Evolutionary conservation across 2,113 vertebrate species (phyloP), one percentile per base, ranked within the genome.

Genomic region (Pelecanus crispus): DNA sequence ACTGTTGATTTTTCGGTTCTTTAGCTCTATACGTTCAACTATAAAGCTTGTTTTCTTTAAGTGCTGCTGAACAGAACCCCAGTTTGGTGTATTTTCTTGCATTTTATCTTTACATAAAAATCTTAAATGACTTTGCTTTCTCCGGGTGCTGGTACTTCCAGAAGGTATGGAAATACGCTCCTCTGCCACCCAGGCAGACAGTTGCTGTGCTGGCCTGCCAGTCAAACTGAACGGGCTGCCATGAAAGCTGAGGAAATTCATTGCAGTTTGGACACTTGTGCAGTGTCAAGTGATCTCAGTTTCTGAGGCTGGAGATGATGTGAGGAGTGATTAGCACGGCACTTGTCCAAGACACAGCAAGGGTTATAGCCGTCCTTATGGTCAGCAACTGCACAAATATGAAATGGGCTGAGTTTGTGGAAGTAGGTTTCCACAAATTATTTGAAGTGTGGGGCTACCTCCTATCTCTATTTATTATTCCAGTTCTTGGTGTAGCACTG

Each of bases 311-410:
- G 78, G 81, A 79, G 86, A 81, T 93, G 92, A 88, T 95, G 90
- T 94, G 89, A 97, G 63, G 94, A 92, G 90, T 97, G 97, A 98
- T 98, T 96, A 97, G 96, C 95, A 95, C 77, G 86, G 94, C 95
- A 94, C 80, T 98, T 97, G 93, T 97, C 97, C 96, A 95, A 97
- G 90, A 80, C 97, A 73, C 98, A 98, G 98, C 95, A 89, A 98
- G 98, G 92, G 97, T 95, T 97, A 97, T 53, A 62, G 78, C 87
- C 61, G 22, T 89, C 96, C 97, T 98, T 97, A 97, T 98, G 97
- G 97, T 85, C 97, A 97, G 97, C 98, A 98, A 98, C 98, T 98
- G 98, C 98, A 98, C 94, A 98, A 98, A 98, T 97, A 98, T 36
- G 86, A 97, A 95, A 96, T n/a, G 63, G 93, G 95, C 95, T 96